Evolutionary conservation across 2,113 vertebrate genomes (phyloP), one percentile per base, ranked within the genome.

Genomic region (Nothoprocta pentlandii): DNA sequence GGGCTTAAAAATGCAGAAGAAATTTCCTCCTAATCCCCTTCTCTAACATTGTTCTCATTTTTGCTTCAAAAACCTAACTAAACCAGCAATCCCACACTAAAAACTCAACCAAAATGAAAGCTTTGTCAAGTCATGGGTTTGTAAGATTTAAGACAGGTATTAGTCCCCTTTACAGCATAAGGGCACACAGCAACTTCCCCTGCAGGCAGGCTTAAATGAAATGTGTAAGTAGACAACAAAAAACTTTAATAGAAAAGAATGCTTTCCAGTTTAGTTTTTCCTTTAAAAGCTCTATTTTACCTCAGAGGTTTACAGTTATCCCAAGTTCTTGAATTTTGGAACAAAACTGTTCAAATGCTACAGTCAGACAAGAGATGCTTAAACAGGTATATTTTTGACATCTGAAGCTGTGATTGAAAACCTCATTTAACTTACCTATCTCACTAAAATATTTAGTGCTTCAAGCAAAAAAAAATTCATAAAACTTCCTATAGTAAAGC

Each of bases 1-100:
- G 79, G 53, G 49, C 53, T 95, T 88, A 88, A 70, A 86, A 88
- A 92, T 62, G 80, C 90, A 88, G 86, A 64, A 51, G 77, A 91
- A 86, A 90, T 80, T 78, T 62, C 61, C 15, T 71, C 53, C 71
- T 28, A 61, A 49, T 49, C 49, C 49, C 21, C 49, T 15, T 42
- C 23, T 42, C 51, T 95, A 56, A 83, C 59, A 59, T 44, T 71
- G 23, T 20, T 87, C 21, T 87, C 36, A n/a, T 61, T 90, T 83
- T 77, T 68, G 14, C 47, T 80, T 58, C 32, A 66, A 78, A 74
- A 83, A 53, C 5, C 32, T n/a, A 16, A 68, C 74, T 63, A 39
- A 80, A 80, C 87, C 83, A 83, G 46, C 20, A 85, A 78, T 56
- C 15, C 34, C 61, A 68, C 26, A 80, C 34, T 67, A 78, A 88